Evolutionary conservation across 2,797 vertebrate genomes (phyloP).

Genomic region (Etheostoma perlongum): DNA sequence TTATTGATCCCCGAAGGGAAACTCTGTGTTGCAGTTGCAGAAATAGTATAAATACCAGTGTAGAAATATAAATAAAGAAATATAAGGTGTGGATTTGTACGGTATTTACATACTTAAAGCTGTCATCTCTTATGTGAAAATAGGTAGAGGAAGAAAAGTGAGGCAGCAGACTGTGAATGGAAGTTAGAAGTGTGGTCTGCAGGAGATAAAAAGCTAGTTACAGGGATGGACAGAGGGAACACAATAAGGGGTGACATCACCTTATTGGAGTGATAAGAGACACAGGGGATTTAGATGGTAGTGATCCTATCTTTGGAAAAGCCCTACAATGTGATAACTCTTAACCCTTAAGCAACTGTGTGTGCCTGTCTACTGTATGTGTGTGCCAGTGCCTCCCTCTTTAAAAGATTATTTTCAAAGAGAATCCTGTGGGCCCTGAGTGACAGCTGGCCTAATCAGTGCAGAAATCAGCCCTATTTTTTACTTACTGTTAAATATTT

Average conservation of each 20-base stretch:
- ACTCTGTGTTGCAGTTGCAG: too few species aligned
- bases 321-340: conserved; percentile 57
- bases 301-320: conserved; percentile 65
- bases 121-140: conserved; percentile 12
- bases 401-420: conserved; percentile 48
- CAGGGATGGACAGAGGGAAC: conserved; percentile 35
- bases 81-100: too few species aligned
- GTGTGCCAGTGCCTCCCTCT: background rate
- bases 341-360: conserved; percentile 34
- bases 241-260: conserved; percentile 70
- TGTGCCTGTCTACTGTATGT: conserved; percentile 25
- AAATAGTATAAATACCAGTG: too few species aligned
- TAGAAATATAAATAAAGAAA: too few species aligned
- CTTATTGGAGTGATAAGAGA: conserved; percentile 64
- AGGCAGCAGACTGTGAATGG: conserved; percentile 9
- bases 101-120: background rate
- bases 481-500: conserved; percentile 74
- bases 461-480: conserved; percentile 63
- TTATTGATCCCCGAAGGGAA: too few species aligned
- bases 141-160: conserved; percentile 5
- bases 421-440: conserved; percentile 47
- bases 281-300: conserved; percentile 54
- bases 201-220: conserved; percentile 52
- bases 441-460: conserved; percentile 70
- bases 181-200: conserved; percentile 41